Evolutionary conservation across 1,140 invertebrate genomes (phyloP), one percentile per base, ranked within the genome.

Genomic region (Mycetomoellerius zeteki): DNA sequence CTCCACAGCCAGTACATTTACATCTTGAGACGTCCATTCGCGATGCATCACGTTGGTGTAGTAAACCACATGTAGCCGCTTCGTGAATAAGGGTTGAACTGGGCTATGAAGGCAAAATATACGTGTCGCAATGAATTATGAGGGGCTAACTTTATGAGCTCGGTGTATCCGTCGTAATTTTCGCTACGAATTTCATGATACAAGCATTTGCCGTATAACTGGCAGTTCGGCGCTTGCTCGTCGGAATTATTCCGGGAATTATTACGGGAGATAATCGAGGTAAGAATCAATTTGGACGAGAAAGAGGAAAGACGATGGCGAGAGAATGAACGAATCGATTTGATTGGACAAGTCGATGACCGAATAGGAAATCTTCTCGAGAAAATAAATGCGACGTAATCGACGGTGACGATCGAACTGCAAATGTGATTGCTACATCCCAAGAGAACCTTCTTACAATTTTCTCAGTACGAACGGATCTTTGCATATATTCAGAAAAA

Each of bases 91-190:
- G 54, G 65, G 27, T 54, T 54, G 81, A 89, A 62, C 50, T 72
- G 58, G 50, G 73, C 73, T 19, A 54, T 37, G 56, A 81, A 43
- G 47, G 69, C 84, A 86, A 86, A 84, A 75, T 82, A 64, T 87
- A 89, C 43, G 81, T 69, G 81, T 73, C 73, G 52, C 19, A 52
- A 86, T 89, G 65, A 89, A 88, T 89, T 75, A 86, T 75, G 54
- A 58, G 73, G 64, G 87, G 65, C 81, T 21, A 86, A 62, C 56
- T 60, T 88, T 27, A 69, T 19, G 27, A 78, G 27, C 52, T 21
- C 30, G 14, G 27, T 33, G 73, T 72, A 69, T 78, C 52, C 78
- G 58, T 30, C 21, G 56, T 85, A 78, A 85, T 72, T 75, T 88
- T 67, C 73, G 50, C 24, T 27, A 16, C n/a, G 58, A 80, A 27